These are phyloP conservation scores for Myotis lucifugus DNA, from an alignment of 2,113 vertebrate genomes.

Conservation along the genomic window DNA sequence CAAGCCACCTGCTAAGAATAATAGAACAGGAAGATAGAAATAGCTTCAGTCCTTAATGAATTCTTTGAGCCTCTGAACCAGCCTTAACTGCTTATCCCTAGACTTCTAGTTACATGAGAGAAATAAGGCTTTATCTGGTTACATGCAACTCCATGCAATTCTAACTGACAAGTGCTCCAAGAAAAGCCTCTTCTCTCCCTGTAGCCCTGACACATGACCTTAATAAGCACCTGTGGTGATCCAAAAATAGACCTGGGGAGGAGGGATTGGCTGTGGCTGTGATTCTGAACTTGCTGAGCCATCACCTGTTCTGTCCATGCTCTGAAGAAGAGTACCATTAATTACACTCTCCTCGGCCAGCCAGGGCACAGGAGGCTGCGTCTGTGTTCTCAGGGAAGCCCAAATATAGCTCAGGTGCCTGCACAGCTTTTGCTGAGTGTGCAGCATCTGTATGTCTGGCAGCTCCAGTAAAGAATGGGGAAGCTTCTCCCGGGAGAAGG, in stretches of 20 bases:
- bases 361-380: constrained; percentile 63
- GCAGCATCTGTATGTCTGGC: background rate
- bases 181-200: constrained; percentile 24
- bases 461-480: background rate
- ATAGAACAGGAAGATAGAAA: background rate
- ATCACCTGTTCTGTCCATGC: constrained; percentile 80
- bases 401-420: constrained; percentile 74
- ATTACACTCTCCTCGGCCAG: constrained; percentile 75
- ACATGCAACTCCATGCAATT: background rate
- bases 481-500: background rate
- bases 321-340: constrained; percentile 78
- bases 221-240: constrained; percentile 50
- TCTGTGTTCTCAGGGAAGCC: constrained; percentile 65
- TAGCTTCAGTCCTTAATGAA: background rate
- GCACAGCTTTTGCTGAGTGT: constrained; percentile 76
- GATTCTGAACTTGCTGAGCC: constrained; percentile 84
- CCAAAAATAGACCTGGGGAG: constrained; percentile 81
- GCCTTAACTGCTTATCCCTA: background rate
- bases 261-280: constrained; percentile 77
- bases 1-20: background rate
- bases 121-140: background rate
- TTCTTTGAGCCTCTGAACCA: background rate
- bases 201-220: background rate
- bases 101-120: background rate
- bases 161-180: constrained; percentile 25